phyloP scores from a whole-genome alignment of 2,888 invertebrate species.

The Phengaris arion region DNA sequence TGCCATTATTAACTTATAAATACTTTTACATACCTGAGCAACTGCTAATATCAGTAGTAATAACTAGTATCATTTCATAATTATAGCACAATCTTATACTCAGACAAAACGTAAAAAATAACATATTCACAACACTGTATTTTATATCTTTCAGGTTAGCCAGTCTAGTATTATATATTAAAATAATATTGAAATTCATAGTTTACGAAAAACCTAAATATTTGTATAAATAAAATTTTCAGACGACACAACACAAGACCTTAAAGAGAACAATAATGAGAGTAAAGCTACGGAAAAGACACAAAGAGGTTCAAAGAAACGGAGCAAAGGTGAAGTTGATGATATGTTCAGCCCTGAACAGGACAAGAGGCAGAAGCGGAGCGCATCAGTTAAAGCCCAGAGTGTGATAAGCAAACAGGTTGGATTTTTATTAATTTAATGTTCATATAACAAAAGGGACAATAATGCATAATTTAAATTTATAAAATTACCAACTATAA shows the following conservation, averaged over 20 bases:
- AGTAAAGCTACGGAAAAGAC: slow-evolving; percentile 45
- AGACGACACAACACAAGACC: slow-evolving; percentile 53
- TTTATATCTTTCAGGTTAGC: too few species aligned
- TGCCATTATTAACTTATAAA: too few species aligned
- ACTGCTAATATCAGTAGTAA: too few species aligned
- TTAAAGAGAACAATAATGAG: slow-evolving; percentile 33
- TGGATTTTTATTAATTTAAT: slow-evolving; percentile 30
- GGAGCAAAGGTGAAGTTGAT: slow-evolving; percentile 68
- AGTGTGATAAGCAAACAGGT: slow-evolving; percentile 70
- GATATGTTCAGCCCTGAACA: slow-evolving; percentile 63
- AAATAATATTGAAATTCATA: too few species aligned
- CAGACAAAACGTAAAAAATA: too few species aligned
- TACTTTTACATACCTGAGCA: too few species aligned
- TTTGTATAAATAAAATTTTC: background rate
- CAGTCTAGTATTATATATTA: too few species aligned
- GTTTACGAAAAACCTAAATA: background rate
- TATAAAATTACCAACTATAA: too few species aligned
- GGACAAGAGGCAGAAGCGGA: slow-evolving; percentile 67
- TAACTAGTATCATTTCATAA: too few species aligned
- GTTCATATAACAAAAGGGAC: background rate
- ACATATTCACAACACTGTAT: too few species aligned
- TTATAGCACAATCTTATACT: too few species aligned
- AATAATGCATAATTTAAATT: too few species aligned
- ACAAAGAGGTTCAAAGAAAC: slow-evolving; percentile 56
- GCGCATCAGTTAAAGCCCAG: slow-evolving; percentile 69